Conservation (phyloP, 2,888 invertebrate species). For the Bellardia bayeri region DNA sequence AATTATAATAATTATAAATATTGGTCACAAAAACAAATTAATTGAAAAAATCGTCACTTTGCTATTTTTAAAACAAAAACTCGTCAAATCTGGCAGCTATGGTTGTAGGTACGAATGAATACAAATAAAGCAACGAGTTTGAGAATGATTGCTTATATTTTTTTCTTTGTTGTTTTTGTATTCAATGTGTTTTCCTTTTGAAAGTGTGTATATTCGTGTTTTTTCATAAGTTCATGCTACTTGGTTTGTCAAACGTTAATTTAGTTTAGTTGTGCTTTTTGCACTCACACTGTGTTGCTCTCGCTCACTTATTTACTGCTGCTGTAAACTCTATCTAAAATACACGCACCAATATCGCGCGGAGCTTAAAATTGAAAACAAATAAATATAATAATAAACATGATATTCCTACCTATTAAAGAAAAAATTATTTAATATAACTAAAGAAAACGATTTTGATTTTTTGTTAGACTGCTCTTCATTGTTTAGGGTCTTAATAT, state of each 20-base stretch:
- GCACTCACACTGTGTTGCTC: slow-evolving; percentile 68
- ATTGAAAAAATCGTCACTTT: too few species aligned
- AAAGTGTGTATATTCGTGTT: not conserved
- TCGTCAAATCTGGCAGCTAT: too few species aligned
- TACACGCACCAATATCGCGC: slow-evolving; percentile 67
- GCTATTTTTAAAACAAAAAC: too few species aligned
- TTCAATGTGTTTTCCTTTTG: slow-evolving; percentile 47
- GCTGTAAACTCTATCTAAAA: slow-evolving; percentile 61
- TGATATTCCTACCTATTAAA: not conserved
- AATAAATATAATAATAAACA: slow-evolving; percentile 1
- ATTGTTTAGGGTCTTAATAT: slow-evolving; percentile 46
- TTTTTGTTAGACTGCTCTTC: slow-evolving; percentile 62
- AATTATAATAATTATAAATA: too few species aligned
- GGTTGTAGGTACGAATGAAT: slow-evolving; percentile 36
- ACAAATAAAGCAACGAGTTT: slow-evolving; percentile 49
- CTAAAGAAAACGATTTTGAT: slow-evolving; percentile 64
- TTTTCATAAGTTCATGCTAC: slow-evolving; percentile 47
- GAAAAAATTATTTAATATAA: slow-evolving; percentile 30
- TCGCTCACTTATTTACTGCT: slow-evolving; percentile 56
- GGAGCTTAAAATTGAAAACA: slow-evolving; percentile 47
- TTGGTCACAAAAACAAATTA: too few species aligned
- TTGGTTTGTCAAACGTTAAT: slow-evolving; percentile 53
- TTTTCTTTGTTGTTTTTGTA: slow-evolving; percentile 12
- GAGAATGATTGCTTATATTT: slow-evolving; percentile 42
- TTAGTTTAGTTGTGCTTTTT: slow-evolving; percentile 71